Percentiles rank a stretch among this genome's conserved stretches.
Evolutionary conservation across 2,888 invertebrate genomes (phyloP).

Genomic region (Amblyjoppa fuscipennis): DNA sequence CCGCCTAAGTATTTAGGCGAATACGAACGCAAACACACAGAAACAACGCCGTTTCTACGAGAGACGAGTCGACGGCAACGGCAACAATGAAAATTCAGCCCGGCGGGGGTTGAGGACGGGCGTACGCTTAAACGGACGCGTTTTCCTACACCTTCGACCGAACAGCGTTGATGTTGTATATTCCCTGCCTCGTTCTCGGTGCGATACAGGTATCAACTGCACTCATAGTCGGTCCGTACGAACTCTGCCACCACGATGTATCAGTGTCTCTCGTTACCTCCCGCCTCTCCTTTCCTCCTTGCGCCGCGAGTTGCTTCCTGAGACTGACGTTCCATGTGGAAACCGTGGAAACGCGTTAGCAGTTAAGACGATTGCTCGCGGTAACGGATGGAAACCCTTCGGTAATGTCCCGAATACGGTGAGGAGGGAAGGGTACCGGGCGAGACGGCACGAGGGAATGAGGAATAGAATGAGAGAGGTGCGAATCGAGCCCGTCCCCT

Average conservation of each 20-base stretch:
- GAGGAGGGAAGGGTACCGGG: neutral
- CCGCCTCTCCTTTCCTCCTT: neutral
- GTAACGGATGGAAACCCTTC: constrained; percentile 64
- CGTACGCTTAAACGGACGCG: neutral
- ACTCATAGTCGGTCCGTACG: neutral
- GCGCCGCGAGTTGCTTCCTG: constrained; percentile 49
- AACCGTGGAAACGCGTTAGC: constrained; percentile 75
- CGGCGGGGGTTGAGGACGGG: constrained; percentile 40
- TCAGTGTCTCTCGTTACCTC: constrained; percentile 11
- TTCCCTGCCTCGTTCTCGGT: neutral
- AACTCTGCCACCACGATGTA: constrained; percentile 21
- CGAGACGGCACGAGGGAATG: constrained; percentile 1
- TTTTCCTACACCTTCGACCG: neutral
- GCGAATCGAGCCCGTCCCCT: constrained; percentile 22
- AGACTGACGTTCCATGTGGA: constrained; percentile 74
- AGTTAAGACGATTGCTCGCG: constrained; percentile 74
- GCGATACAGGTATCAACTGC: constrained; percentile 1
- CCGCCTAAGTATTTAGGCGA: constrained; percentile 73
- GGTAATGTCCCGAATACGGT: constrained; percentile 44
- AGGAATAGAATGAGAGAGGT: constrained; percentile 36
- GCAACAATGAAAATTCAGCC: constrained; percentile 61
- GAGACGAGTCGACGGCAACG: constrained; percentile 35
- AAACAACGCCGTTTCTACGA: neutral
- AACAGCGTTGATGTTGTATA: neutral
- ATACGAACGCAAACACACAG: constrained; percentile 46